A percentile compares a stretch with the other conserved stretches of the same genome.
Conservation (phyloP, 2,113 vertebrate genomes). For the Narcine bancroftii region DNA sequence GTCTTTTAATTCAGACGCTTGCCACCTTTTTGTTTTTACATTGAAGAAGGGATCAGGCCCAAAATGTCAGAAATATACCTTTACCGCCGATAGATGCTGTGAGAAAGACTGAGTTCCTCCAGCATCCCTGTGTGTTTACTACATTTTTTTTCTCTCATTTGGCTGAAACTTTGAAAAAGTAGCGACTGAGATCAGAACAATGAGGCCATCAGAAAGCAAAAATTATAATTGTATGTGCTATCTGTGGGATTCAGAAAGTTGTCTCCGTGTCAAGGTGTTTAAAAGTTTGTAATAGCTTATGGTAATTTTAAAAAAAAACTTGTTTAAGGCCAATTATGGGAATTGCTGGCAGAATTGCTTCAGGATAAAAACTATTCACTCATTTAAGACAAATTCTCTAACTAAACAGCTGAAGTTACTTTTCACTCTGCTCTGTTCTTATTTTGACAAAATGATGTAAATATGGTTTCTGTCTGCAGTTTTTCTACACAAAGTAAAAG, state of each 20-base stretch:
- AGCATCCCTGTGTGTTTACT: no score
- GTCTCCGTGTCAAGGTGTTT: not conserved
- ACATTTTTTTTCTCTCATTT: not conserved
- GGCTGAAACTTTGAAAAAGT: not conserved
- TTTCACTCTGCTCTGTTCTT: not conserved
- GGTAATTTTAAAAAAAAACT: not conserved
- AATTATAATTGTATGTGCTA: not conserved
- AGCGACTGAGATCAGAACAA: not conserved
- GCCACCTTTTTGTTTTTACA: no score
- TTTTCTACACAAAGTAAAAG: not conserved
- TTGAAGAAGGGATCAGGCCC: no score
- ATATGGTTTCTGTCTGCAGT: not conserved
- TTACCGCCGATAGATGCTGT: no score
- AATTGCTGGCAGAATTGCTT: not conserved
- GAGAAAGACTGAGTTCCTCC: no score
- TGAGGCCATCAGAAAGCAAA: not conserved
- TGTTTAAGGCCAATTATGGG: slow-evolving; percentile 1
- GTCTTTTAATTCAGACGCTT: no score
- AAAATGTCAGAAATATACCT: no score
- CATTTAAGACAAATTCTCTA: not conserved
- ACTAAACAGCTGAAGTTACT: not conserved
- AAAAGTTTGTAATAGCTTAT: not conserved
- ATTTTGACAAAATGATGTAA: not conserved
- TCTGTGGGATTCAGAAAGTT: not conserved
- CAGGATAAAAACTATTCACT: not conserved